Conservation (phyloP, 2,113 vertebrate genomes). For the Oplegnathus fasciatus region DNA sequence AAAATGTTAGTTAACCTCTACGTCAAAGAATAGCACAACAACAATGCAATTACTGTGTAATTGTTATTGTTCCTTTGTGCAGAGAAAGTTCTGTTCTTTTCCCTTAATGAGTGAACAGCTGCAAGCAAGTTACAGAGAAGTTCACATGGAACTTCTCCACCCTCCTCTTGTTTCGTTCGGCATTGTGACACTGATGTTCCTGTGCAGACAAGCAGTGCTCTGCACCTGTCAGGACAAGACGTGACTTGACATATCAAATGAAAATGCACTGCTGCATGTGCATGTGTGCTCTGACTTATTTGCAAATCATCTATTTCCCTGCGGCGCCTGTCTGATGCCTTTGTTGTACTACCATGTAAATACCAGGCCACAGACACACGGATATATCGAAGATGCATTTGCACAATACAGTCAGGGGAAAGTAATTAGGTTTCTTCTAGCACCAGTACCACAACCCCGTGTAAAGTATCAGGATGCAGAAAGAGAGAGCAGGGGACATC, state of each 20-base stretch:
- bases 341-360: conserved; percentile 6
- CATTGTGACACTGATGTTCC: not conserved
- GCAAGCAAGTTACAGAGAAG: not conserved
- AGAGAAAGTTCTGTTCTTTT: not conserved
- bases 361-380: not conserved
- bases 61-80: not conserved
- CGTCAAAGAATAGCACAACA: not conserved
- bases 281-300: not conserved
- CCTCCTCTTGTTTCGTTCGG: conserved; percentile 22
- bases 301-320: conserved; percentile 15
- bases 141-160: not conserved
- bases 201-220: conserved; percentile 1
- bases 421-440: conserved; percentile 32
- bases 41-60: not conserved
- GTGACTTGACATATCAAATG: not conserved
- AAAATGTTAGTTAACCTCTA: not conserved
- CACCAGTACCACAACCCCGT: not conserved
- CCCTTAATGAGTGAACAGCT: not conserved
- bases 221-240: not conserved
- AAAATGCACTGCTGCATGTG: not conserved
- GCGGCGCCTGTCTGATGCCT: not conserved
- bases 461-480: conserved; percentile 14
- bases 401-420: rapidly evolving
- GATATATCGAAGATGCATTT: not conserved
- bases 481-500: not conserved